Evolutionary conservation across 1,140 invertebrate species (phyloP), one percentile per base, ranked within the genome.

Genomic region (Drosophila tristis): DNA sequence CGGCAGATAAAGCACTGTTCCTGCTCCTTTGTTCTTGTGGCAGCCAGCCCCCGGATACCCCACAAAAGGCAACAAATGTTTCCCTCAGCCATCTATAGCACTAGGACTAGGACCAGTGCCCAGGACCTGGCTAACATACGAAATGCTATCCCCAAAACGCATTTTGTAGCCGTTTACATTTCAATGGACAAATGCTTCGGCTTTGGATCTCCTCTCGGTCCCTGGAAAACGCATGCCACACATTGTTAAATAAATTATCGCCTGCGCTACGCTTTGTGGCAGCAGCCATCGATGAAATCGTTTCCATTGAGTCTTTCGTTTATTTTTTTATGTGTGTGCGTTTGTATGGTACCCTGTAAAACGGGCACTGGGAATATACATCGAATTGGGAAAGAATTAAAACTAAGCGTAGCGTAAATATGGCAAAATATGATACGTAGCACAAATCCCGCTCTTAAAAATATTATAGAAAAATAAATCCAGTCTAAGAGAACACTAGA

Each of bases 211-310:
- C 51, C 16, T 29, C 51, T 15, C n/a, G 11, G 29, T 45, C 79
- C 63, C 74, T 48, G 66, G 35, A 70, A 60, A 68, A 79, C 70
- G 71, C 82, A 75, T 75, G 63, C 67, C 82, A 79, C 82, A 89
- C 82, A 87, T 84, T 87, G 82, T 79, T 87, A 89, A 87, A 79
- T 87, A 82, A 87, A 87, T 87, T 87, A 87, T 87, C 82, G 80
- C 82, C 82, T 79, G 73, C 63, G 64, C 25, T 44, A 26, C 35
- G 35, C 35, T 39, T 39, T 39, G 35, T 64, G 44, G 45, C 50
- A 64, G 35, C 35, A 58, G 75, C 44, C 71, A 68, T 68, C 60
- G 74, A 86, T 86, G 51, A 75, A 78, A 75, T 75, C 65, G 74
- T 29, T 50, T 31, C 48, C 25, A 66, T 47, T 35, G 65, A 39